A percentile compares a stretch with the other conserved stretches of the same genome.
phyloP scores from a whole-genome alignment of 2,888 invertebrate genomes.

The Agrotis exclamationis region DNA sequence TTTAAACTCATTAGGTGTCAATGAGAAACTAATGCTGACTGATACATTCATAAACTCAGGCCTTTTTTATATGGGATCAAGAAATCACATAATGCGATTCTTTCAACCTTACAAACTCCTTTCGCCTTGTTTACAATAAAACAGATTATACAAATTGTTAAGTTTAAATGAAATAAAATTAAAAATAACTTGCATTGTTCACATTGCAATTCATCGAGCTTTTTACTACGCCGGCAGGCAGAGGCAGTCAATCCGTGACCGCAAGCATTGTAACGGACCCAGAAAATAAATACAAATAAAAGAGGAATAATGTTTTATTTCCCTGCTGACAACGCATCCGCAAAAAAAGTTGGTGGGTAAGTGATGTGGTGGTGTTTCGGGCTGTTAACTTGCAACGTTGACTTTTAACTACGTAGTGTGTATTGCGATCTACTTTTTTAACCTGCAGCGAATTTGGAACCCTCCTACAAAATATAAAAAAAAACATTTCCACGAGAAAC shows the following conservation, averaged over 20 bases:
- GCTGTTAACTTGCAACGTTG: not conserved
- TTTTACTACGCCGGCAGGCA: conserved; percentile 34
- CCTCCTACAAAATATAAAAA: not conserved
- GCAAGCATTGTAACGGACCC: conserved; percentile 38
- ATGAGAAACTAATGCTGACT: conserved; percentile 1
- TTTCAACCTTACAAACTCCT: too few relatives aligned
- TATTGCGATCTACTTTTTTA: not conserved
- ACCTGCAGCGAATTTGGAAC: not conserved
- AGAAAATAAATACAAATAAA: conserved; percentile 54
- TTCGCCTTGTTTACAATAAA: too few relatives aligned
- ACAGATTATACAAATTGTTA: conserved; percentile 4
- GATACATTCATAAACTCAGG: not conserved
- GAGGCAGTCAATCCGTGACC: conserved; percentile 47
- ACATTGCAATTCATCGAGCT: conserved; percentile 26
- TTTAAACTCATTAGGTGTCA: conserved; percentile 22
- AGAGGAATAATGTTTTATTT: conserved; percentile 47
- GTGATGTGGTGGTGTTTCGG: conserved; percentile 13
- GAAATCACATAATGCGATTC: too few relatives aligned
- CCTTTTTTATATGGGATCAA: too few relatives aligned
- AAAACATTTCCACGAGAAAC: not conserved
- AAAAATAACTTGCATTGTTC: conserved; percentile 21
- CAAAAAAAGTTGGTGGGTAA: conserved; percentile 14
- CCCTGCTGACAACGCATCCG: conserved; percentile 35
- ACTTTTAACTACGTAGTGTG: not conserved
- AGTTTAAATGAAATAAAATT: conserved; percentile 18